phyloP scores from a whole-genome alignment of 2,113 vertebrate genomes.

The Ptyas mucosa region DNA sequence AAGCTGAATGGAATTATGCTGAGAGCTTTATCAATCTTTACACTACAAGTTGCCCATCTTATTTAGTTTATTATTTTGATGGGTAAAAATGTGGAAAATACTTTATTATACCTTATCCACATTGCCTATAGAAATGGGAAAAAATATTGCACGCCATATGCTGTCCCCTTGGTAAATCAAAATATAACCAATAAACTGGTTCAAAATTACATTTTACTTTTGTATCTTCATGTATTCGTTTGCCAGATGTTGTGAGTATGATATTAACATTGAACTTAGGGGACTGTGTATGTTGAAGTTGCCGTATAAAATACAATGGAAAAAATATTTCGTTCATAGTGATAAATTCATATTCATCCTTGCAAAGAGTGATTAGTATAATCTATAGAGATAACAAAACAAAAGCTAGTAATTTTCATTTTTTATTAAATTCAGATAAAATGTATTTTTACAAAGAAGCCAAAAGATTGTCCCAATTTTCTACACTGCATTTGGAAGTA shows the following conservation, averaged over 20 bases:
- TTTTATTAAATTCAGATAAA: not conserved
- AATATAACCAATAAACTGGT: not conserved
- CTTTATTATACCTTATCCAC: not conserved
- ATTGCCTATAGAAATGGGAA: not conserved
- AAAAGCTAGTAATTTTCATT: not conserved
- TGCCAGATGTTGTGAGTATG: not conserved
- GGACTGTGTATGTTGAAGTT: not conserved
- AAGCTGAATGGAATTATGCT: not conserved
- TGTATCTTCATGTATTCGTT: not conserved
- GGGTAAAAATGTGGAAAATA: not conserved
- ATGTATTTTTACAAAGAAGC: not conserved
- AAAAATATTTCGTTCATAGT: not conserved
- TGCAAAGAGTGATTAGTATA: not conserved
- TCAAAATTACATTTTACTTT: not conserved
- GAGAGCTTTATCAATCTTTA: not conserved
- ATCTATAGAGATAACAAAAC: not conserved
- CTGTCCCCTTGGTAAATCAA: constrained; percentile 46
- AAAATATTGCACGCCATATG: constrained; percentile 48
- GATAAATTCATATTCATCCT: not conserved
- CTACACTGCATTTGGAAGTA: not conserved
- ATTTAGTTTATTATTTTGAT: not conserved
- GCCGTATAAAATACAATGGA: not conserved
- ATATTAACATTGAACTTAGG: not conserved
- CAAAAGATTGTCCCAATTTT: not conserved
- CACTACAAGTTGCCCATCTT: not conserved